Base-by-base conservation (phyloP, 2,888 invertebrate genomes). In the Myopa tessellatipennis region DNA sequence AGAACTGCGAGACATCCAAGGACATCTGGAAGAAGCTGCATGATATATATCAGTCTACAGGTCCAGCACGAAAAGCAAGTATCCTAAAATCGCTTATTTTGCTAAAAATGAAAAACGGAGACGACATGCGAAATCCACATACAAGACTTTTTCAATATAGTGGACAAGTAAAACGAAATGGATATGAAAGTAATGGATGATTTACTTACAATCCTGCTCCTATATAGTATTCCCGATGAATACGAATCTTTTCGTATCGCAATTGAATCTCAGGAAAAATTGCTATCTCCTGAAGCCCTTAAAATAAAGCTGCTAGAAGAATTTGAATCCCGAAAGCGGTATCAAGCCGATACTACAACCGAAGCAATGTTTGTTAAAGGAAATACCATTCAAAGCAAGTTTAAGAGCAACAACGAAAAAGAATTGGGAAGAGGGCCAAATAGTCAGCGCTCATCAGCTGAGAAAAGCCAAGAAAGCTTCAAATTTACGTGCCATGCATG, bases 321-420 rank as follows among this genome's bases (percentile, higher is more conserved):
- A 26, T 26, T 55, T 52, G 76, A 70, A 26, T 58, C 52, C 36
- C 58, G 71, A 38, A 76, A 63, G 63, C 69, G 74, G 7, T 26
- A 65, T 26, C 65, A 63, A 36, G 60, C 34, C 7, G 55, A 77
- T 52, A 36, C 67, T 4, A 40, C 16, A 12, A 18, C 67, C 26
- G 65, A 45, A 26, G 72, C 73, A 36, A 68, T 36, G 68, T 38
- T 14, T 8, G 52, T n/a, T 52, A 74, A 74, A 55, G 55, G 55
- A 55, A 16, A 55, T 14, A 55, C 12, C 10, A 55, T 55, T 10
- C 55, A 10, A 10, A 55, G 55, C 12, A 55, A 55, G 26, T 26
- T 26, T 26, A 26, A 26, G 26, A 26, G 26, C 26, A 2, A 26
- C 26, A 26, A 26, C 26, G 26, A 26, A 26, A 26, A 2, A 26